Conservation (phyloP, 2,113 vertebrate species). For the Perca fluviatilis region DNA sequence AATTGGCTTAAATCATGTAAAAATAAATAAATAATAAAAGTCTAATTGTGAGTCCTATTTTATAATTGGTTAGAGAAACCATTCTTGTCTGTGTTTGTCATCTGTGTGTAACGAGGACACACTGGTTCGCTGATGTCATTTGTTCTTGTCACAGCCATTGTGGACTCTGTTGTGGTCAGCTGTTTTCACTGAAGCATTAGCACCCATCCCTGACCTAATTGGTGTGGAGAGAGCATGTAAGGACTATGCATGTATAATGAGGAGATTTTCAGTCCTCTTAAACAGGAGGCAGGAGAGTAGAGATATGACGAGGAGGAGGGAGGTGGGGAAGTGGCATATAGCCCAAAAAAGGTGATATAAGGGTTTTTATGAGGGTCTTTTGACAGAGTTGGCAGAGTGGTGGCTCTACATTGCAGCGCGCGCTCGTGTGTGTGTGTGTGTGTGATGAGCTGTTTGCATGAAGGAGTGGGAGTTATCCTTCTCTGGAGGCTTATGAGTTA, state of each 20-base stretch:
- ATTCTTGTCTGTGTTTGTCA: constrained; percentile 26
- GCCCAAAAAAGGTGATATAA: constrained; percentile 29
- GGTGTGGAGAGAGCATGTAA: constrained; percentile 58
- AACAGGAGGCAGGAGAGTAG: constrained; percentile 43
- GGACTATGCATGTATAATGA: constrained; percentile 67
- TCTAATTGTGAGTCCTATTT: neutral
- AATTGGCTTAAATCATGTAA: neutral
- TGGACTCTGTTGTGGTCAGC: constrained; percentile 61
- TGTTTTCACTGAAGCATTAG: constrained; percentile 49
- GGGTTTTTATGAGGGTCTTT: constrained; percentile 24
- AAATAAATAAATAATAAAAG: too few relatives aligned
- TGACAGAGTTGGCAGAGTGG: constrained; percentile 41
- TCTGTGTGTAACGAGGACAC: constrained; percentile 30
- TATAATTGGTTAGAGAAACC: constrained; percentile 6
- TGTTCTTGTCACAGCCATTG: constrained; percentile 62
- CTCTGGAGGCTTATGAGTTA: constrained; percentile 64
- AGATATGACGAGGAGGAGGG: constrained; percentile 27
- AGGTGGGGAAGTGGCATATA: constrained; percentile 25
- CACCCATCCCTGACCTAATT: constrained; percentile 55
- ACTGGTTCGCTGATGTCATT: constrained; percentile 58
- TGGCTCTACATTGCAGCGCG: constrained; percentile 31
- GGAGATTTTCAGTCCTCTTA: constrained; percentile 56
- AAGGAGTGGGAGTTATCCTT: constrained; percentile 57
- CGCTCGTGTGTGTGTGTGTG: constrained; percentile 43
- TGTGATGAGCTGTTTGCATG: constrained; percentile 45